These are phyloP conservation scores for Nasonovia ribisnigri DNA, from an alignment of 2,888 invertebrate genomes.

Conservation along the genomic window DNA sequence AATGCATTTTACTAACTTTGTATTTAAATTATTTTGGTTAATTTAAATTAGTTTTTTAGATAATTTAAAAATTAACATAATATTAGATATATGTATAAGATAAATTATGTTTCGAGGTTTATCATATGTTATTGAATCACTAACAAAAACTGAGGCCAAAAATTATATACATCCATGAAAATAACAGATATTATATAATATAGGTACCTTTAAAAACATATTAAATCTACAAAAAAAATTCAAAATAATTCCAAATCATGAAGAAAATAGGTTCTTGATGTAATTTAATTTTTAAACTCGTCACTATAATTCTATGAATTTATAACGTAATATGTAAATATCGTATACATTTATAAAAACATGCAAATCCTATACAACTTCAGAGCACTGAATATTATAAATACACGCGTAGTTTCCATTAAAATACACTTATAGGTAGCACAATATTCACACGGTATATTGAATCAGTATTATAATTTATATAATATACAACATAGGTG, in stretches of 20 bases:
- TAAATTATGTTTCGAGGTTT: not conserved
- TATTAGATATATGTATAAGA: not conserved
- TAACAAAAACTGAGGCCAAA: not conserved
- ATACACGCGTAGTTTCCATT: not conserved
- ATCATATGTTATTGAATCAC: not conserved
- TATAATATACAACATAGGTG: not conserved
- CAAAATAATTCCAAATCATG: not conserved
- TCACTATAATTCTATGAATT: not conserved
- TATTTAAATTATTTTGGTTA: not conserved
- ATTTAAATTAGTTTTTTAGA: not conserved
- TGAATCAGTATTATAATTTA: not conserved
- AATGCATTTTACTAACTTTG: no score
- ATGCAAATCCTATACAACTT: slow-evolving; percentile 5
- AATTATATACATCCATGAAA: not conserved
- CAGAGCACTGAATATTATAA: not conserved
- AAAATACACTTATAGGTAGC: not conserved
- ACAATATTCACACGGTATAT: not conserved
- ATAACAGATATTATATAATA: not conserved
- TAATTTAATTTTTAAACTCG: not conserved
- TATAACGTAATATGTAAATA: not conserved
- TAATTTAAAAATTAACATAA: not conserved
- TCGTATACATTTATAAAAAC: not conserved
- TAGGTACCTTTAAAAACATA: not conserved
- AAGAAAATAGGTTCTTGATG: not conserved
- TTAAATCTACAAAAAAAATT: not conserved